Evolutionary conservation across 1,140 invertebrate genomes (phyloP), one percentile per base, ranked within the genome.

Genomic region (Nebria ingens): DNA sequence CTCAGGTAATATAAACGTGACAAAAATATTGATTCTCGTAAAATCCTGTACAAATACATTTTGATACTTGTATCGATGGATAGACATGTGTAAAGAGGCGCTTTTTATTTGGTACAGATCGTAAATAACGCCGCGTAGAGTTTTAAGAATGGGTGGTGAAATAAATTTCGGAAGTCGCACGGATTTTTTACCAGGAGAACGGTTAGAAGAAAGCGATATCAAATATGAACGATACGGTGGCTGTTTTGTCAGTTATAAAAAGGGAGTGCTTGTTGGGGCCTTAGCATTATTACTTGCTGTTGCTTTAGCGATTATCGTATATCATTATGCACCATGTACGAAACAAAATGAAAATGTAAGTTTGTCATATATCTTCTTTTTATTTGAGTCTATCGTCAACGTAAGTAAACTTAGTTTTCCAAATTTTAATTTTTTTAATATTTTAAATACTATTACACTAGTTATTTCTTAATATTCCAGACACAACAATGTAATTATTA

Each of bases 191-290:
- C 20, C 42, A 2, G 57, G 21, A 19, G 21, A 59, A 15, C 52
- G 23, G 2, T 15, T 11, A 11, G 19, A 38, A 12, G n/a, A 60
- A 19, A 66, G 64, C 51, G 65, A 65, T 22, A 67, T 68, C 22
- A 56, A 63, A 40, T 67, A 64, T 40, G 61, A 66, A 21, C 61
- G 65, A 22, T 60, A 61, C 2, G 65, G 65, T 23, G 70, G 70
- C 19, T 71, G 64, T 56, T 71, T 70, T 54, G 45, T 72, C 25
- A 64, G 69, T 1, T 65, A 70, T 42, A 63, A 61, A 29, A 70
- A 64, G 50, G 58, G 64, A 23, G 4, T 45, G 4, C 3, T 45
- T 1, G 19, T 12, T 22, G 20, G 11, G 13, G 1, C 19, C 56
- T 55, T 12, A 57, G 56, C 12, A 59, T 56, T 3, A 45, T 70